phyloP scores from a whole-genome alignment of 2,888 invertebrate genomes.

The Cremastinae sp. region DNA sequence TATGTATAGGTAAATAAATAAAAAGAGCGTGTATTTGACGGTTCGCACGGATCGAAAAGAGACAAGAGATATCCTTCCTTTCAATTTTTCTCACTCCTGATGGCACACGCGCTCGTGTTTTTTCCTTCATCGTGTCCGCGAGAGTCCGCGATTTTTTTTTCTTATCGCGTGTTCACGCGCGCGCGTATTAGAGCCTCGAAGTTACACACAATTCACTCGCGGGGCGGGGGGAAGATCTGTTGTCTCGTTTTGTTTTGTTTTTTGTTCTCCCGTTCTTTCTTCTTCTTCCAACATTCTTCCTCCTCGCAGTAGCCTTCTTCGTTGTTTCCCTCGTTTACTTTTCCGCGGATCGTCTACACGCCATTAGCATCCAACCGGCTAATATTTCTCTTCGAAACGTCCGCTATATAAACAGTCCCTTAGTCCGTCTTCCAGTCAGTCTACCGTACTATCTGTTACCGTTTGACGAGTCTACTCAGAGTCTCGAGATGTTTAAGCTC shows the following conservation, averaged over 20 bases:
- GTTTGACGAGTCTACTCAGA: constrained; percentile 58
- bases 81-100: neutral
- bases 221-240: neutral
- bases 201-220: too few relatives aligned
- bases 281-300: constrained; percentile 53
- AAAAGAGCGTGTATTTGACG: neutral
- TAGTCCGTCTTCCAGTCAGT: constrained; percentile 68
- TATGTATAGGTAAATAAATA: neutral
- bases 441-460: constrained; percentile 67
- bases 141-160: neutral
- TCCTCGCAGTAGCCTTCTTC: constrained; percentile 39
- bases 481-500: constrained; percentile 83
- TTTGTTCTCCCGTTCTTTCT: constrained; percentile 18
- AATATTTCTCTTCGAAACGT: constrained; percentile 45
- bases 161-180: too few relatives aligned
- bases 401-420: constrained; percentile 72
- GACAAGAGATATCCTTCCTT: neutral
- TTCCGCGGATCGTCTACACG: constrained; percentile 45
- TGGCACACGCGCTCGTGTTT: too few relatives aligned
- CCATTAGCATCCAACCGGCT: constrained; percentile 3
- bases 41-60: neutral
- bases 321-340: constrained; percentile 45
- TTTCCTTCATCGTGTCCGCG: neutral
- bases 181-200: too few relatives aligned
- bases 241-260: neutral